These are phyloP conservation scores for Pteromalus puparum DNA, from an alignment of 1,140 invertebrate genomes.

Conservation along the genomic window DNA sequence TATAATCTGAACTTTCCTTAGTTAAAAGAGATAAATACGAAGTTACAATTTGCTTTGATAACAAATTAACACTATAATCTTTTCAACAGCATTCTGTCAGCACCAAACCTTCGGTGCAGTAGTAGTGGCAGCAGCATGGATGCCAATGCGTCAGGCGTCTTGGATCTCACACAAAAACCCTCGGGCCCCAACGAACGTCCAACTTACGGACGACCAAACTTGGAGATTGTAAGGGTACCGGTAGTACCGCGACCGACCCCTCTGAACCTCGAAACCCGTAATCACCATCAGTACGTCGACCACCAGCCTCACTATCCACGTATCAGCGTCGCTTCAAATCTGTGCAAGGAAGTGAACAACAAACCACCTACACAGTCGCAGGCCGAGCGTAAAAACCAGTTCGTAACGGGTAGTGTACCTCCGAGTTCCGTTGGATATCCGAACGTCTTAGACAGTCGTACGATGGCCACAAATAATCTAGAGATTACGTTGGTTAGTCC, in stretches of 20 bases:
- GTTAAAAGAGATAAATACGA: too few species aligned
- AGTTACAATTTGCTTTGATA: not conserved
- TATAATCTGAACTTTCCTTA: too few species aligned
- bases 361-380: not conserved
- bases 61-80: not conserved
- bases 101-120: not conserved
- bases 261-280: conserved; percentile 67
- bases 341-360: not conserved
- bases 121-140: not conserved
- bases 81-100: conserved; percentile 18
- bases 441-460: conserved; percentile 69
- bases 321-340: not conserved
- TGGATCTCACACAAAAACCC: conserved; percentile 68
- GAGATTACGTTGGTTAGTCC: conserved; percentile 73
- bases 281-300: not conserved
- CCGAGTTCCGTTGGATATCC: conserved; percentile 57
- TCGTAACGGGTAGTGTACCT: not conserved
- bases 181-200: conserved; percentile 46
- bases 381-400: conserved; percentile 55
- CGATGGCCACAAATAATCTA: conserved; percentile 71
- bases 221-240: conserved; percentile 73
- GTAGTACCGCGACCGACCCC: conserved; percentile 71
- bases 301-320: not conserved
- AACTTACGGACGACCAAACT: conserved; percentile 65
- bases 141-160: conserved; percentile 54